A percentile compares a stretch with the other conserved stretches of the same genome.
phyloP scores from a whole-genome alignment of 2,113 vertebrate genomes.

The Acanthochromis polyacanthus region DNA sequence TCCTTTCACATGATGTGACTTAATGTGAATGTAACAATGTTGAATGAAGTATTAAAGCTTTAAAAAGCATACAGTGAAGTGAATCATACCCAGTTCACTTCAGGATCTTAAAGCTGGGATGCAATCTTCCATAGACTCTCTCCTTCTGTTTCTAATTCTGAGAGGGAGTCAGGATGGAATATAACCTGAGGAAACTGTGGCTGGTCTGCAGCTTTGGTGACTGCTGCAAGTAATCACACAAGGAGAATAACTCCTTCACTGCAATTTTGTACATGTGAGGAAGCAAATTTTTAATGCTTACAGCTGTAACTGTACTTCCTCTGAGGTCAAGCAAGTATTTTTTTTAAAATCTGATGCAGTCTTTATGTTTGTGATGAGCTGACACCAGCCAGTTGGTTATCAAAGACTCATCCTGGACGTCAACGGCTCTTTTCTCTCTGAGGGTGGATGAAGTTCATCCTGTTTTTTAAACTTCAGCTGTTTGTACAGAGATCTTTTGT shows the following conservation, averaged over 20 bases:
- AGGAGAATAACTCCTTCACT: background rate
- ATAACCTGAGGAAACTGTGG: constrained; percentile 7
- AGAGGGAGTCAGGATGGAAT: constrained; percentile 11
- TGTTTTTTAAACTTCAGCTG: too few relatives aligned
- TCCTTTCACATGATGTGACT: too few relatives aligned
- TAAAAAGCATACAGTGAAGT: too few relatives aligned
- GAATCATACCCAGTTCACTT: too few relatives aligned
- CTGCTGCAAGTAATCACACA: constrained; percentile 5
- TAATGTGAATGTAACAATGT: too few relatives aligned
- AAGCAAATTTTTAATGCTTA: background rate
- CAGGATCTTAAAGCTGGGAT: too few relatives aligned
- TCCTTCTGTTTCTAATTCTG: constrained; percentile 31
- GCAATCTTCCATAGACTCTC: background rate
- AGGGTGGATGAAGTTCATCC: too few relatives aligned
- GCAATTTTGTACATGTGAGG: background rate
- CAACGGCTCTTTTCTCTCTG: background rate
- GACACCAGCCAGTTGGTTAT: background rate
- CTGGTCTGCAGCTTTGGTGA: background rate
- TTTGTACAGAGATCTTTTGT: too few relatives aligned
- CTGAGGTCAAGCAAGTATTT: too few relatives aligned
- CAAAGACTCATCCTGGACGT: background rate
- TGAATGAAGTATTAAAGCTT: too few relatives aligned
- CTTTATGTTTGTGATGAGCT: background rate
- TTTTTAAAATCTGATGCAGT: too few relatives aligned
- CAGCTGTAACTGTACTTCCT: background rate